Evolutionary conservation across 2,113 vertebrate species (phyloP), one percentile per base, ranked within the genome.

Genomic region (Corvus moneduloides): DNA sequence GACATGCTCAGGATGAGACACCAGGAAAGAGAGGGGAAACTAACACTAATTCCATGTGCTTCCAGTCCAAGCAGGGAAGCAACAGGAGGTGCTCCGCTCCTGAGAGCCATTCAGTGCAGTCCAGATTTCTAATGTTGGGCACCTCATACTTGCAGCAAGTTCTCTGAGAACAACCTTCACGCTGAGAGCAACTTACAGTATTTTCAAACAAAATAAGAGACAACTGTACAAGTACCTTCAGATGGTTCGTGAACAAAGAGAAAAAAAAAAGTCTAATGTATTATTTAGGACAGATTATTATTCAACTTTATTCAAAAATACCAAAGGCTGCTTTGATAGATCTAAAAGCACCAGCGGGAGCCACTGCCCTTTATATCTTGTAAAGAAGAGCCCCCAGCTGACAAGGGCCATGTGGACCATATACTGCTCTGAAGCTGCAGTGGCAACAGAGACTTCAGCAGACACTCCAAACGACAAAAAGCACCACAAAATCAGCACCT

Each of bases 331-430:
- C 71, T 96, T 95, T 96, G 56, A 92, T 83, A 56, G 63, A 75
- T 84, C 72, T 73, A 72, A 96, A 92, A 93, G 78, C 48, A 59
- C n/a, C 77, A 92, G 35, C 64, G 89, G 87, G 81, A 82, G 44
- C 16, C 41, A 62, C n/a, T 85, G 32, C 67, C 80, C 77, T 92
- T 96, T 95, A 37, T 18, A 13, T 17, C 18, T 62, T 72, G 26
- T 49, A 54, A 84, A 81, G 54, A 91, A 62, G 21, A 32, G 33
- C 7, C 33, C n/a, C 11, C 71, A 82, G 52, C 67, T 69, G 79
- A 69, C 14, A 69, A 52, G 33, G 17, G 24, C 21, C 20, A 24
- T 26, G 11, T 0, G 8, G 32, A 58, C 71, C 24, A 71, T n/a
- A 68, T 7, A 26, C 46, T 84, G 41, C 37, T 67, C 76, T 63